phyloP scores from a whole-genome alignment of 2,113 vertebrate species.

The Scophthalmus maximus region DNA sequence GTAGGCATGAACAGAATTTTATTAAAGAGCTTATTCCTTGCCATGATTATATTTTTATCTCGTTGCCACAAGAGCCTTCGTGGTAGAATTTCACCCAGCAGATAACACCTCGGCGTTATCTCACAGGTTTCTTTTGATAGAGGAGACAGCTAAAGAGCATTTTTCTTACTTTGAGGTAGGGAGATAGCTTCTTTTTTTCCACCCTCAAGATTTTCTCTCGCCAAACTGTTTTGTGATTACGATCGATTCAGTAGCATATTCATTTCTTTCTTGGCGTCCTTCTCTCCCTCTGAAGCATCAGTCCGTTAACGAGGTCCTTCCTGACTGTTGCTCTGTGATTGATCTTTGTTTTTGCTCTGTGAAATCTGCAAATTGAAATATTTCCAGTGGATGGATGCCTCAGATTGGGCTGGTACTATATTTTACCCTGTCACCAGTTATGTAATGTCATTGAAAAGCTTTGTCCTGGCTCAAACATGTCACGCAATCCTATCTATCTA shows the following conservation, averaged over 20 bases:
- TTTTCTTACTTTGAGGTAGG: background rate
- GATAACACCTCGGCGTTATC: background rate
- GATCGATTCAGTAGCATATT: slow-evolving; percentile 14
- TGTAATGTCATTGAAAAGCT: slow-evolving; percentile 1
- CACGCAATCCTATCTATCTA: background rate
- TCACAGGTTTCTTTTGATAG: too few relatives aligned
- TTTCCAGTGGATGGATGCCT: background rate
- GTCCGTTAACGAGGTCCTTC: background rate
- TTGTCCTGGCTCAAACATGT: background rate
- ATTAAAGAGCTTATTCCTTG: slow-evolving; percentile 5
- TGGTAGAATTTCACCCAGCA: background rate
- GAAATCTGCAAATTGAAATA: background rate
- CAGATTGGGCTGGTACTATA: too few relatives aligned
- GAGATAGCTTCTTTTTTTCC: too few relatives aligned
- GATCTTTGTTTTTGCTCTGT: background rate
- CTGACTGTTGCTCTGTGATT: background rate
- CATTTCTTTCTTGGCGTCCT: background rate
- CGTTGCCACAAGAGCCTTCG: background rate
- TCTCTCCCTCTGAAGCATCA: background rate
- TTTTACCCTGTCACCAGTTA: slow-evolving; percentile 14
- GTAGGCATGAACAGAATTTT: background rate
- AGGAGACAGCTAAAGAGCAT: background rate
- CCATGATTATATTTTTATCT: slow-evolving; percentile 12
- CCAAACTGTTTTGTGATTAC: slow-evolving; percentile 3
- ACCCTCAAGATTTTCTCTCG: background rate